Conservation (phyloP, 2,113 vertebrate species). For the Bungarus multicinctus region DNA sequence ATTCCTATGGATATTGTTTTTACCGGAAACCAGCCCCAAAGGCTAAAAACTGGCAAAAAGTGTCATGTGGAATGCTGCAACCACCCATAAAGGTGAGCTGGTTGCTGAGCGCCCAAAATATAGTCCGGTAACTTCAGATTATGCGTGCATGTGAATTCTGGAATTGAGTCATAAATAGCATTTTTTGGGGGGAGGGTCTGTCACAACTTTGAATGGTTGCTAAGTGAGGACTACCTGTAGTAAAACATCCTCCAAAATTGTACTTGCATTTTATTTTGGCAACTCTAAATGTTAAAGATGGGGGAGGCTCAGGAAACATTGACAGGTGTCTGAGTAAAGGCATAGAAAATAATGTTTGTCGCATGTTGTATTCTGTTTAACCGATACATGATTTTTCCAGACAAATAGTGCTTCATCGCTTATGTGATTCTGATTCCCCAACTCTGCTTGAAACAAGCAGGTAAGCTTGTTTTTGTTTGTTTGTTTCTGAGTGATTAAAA, state of each 20-base stretch:
- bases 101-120: too few species aligned
- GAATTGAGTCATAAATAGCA: too few species aligned
- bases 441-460: slow-evolving; percentile 93
- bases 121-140: too few species aligned
- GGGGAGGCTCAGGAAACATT: background rate
- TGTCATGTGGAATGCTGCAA: too few species aligned
- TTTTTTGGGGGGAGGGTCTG: background rate
- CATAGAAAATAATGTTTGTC: slow-evolving; percentile 19
- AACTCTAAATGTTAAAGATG: background rate
- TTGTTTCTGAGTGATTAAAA: slow-evolving; percentile 13
- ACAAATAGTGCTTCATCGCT: slow-evolving; percentile 82
- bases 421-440: slow-evolving; percentile 89
- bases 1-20: too few species aligned
- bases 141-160: too few species aligned
- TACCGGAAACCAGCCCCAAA: too few species aligned
- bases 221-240: background rate
- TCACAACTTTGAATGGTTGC: background rate
- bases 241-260: background rate
- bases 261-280: background rate
- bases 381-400: slow-evolving; percentile 63
- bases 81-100: too few species aligned
- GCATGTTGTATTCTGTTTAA: background rate
- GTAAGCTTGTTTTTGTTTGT: slow-evolving; percentile 61
- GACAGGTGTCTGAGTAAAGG: background rate
- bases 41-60: too few species aligned